Percentiles rank a stretch among this genome's conserved stretches.
Conservation (phyloP, 2,113 vertebrate species). For the Hucho hucho region DNA sequence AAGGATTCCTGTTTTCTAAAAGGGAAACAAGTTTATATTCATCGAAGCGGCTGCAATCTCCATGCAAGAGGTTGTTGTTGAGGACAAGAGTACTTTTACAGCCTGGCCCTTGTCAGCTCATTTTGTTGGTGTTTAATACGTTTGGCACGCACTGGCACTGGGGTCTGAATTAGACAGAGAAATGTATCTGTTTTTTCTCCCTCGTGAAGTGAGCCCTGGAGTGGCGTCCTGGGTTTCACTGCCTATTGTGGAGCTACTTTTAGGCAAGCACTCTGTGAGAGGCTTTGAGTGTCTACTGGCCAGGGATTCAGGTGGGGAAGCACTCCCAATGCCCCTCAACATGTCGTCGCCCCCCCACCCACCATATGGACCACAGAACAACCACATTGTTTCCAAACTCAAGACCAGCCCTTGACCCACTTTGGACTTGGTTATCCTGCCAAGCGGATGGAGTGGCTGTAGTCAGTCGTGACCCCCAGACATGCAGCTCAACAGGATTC, state of each 20-base stretch:
- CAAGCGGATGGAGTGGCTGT: conserved; percentile 48
- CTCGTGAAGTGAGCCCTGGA: conserved; percentile 24
- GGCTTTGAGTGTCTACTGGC: conserved; percentile 9
- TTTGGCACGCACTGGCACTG: conserved; percentile 6
- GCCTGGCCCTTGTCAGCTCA: conserved; percentile 4
- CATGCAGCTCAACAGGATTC: conserved; percentile 35
- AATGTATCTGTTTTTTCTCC: conserved; percentile 32
- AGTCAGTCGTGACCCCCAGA: conserved; percentile 46
- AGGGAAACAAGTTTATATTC: no score
- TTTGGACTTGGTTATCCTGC: conserved; percentile 48
- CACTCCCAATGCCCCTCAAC: background rate
- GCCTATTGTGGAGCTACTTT: conserved; percentile 31
- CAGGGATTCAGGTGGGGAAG: conserved; percentile 31
- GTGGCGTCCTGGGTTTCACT: conserved; percentile 18
- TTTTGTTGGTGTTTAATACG: conserved; percentile 21
- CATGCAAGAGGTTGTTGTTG: background rate
- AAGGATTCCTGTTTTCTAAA: no score
- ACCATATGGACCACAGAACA: background rate
- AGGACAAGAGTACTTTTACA: background rate
- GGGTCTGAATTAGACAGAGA: conserved; percentile 24
- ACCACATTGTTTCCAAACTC: no score
- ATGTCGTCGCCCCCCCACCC: background rate
- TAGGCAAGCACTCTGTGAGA: conserved; percentile 6
- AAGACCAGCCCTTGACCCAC: conserved; percentile 39
- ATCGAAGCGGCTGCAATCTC: background rate